phyloP scores from a whole-genome alignment of 2,888 invertebrate genomes.

The Stenodera caucasica region DNA sequence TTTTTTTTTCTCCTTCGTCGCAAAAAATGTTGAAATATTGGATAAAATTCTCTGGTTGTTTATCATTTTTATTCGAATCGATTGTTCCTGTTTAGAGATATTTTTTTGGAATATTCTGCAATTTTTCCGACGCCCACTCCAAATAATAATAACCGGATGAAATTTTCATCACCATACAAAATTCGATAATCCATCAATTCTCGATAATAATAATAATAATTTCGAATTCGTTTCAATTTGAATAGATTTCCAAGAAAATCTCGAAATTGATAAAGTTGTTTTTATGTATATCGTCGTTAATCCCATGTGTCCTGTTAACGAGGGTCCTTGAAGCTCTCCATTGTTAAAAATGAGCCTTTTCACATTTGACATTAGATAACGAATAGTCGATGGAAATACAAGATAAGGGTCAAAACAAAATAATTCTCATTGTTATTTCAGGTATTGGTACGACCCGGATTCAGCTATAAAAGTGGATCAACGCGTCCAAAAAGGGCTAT shows the following conservation, averaged over 20 bases:
- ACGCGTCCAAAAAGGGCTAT: slow-evolving; percentile 80
- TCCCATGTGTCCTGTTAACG: slow-evolving; percentile 24
- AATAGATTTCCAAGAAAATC: slow-evolving; percentile 4
- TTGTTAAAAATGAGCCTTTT: slow-evolving; percentile 22
- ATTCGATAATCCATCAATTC: no score
- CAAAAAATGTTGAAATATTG: no score
- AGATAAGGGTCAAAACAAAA: slow-evolving; percentile 11
- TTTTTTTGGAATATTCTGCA: no score
- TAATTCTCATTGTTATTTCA: slow-evolving; percentile 46
- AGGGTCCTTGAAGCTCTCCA: slow-evolving; percentile 31
- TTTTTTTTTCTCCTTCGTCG: no score
- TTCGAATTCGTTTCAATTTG: not conserved
- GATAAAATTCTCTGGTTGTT: no score
- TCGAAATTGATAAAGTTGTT: slow-evolving; percentile 22
- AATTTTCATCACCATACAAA: no score
- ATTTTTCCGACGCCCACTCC: no score
- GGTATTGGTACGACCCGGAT: slow-evolving; percentile 81
- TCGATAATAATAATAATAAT: no score
- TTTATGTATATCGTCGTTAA: slow-evolving; percentile 6
- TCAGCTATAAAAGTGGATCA: slow-evolving; percentile 72
- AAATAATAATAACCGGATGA: no score
- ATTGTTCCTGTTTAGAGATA: no score
- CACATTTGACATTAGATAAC: slow-evolving; percentile 13
- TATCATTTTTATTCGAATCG: no score
- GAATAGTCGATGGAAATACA: not conserved